phyloP scores from a whole-genome alignment of 2,797 vertebrate species.

The Crypturellus tataupa region DNA sequence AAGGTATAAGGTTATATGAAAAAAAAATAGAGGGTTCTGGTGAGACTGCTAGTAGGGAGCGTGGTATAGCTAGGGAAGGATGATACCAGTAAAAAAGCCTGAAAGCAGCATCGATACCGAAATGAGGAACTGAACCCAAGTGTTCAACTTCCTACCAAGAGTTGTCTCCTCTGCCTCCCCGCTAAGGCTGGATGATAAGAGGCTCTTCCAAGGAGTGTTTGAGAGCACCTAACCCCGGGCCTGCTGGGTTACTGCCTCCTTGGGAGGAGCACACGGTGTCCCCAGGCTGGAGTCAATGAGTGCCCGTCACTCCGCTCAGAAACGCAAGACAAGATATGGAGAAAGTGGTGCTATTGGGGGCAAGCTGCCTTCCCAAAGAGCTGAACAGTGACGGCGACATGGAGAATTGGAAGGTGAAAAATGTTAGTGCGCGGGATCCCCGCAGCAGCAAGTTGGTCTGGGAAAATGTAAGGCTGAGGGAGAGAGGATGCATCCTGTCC shows the following conservation, averaged over 20 bases:
- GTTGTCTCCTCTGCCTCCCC: not conserved
- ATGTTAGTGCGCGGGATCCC: not conserved
- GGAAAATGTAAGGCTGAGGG: not conserved
- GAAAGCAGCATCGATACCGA: not conserved
- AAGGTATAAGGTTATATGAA: not conserved
- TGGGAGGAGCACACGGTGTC: not conserved
- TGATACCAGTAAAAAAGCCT: not conserved
- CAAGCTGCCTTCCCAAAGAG: not conserved
- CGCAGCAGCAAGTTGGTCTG: not conserved
- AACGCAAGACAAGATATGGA: not conserved
- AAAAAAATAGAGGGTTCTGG: not conserved
- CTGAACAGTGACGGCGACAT: not conserved
- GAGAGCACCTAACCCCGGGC: not conserved
- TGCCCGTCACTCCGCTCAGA: not conserved
- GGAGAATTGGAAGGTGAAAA: not conserved
- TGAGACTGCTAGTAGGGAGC: not conserved
- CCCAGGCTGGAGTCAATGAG: not conserved
- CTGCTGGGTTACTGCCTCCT: not conserved
- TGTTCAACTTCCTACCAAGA: not conserved
- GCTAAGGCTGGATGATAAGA: not conserved
- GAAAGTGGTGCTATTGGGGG: not conserved
- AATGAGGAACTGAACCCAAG: not conserved
- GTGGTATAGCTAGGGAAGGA: not conserved
- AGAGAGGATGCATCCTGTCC: not conserved
- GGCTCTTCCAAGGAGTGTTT: not conserved